Evolutionary conservation across 2,797 vertebrate species (phyloP), one percentile per base, ranked within the genome.

Genomic region (Decapterus maruadsi): DNA sequence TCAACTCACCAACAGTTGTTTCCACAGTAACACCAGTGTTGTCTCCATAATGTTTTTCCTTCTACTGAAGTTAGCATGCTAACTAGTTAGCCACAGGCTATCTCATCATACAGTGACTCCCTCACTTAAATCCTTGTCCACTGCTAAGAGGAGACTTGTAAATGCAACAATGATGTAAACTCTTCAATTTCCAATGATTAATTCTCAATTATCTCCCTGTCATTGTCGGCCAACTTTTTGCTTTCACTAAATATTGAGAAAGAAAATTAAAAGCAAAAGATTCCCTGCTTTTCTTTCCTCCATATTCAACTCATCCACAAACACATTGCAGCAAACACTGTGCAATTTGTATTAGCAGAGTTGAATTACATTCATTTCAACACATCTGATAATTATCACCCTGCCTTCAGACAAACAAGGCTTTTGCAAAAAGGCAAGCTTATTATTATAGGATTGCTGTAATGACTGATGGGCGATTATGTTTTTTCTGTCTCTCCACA

Each of bases 271-370:
- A 40, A 16, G 0, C 38, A 16, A 22, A 9, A 3, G 11, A 29
- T 19, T 17, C 16, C 13, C 20, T 29, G 16, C 5, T 60, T 8
- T 22, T 43, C 8, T 10, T 45, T 56, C 8, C 8, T 48, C 40
- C 42, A 46, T 51, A 17, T 48, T 26, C 38, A 63, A 72, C 14
- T 56, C 57, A 55, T 34, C n/a, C 19, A 20, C 26, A 58, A 53
- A 68, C 17, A 74, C 38, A 56, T 63, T 2, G n/a, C 19, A 59
- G 34, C 29, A 50, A 79, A 22, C 40, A 22, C n/a, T 53, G 1
- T 46, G 34, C 4, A 7, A 11, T 56, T 77, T 48, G 13, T 10
- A 34, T 26, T 8, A 11, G n/a, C 6, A 0, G 26, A 59, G 63
- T 19, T 42, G 68, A 60, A 14, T 40, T 60, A 38, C 22, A 16